Evolutionary conservation across 1,140 invertebrate species (phyloP).

Genomic region (Phthorimaea operculella): DNA sequence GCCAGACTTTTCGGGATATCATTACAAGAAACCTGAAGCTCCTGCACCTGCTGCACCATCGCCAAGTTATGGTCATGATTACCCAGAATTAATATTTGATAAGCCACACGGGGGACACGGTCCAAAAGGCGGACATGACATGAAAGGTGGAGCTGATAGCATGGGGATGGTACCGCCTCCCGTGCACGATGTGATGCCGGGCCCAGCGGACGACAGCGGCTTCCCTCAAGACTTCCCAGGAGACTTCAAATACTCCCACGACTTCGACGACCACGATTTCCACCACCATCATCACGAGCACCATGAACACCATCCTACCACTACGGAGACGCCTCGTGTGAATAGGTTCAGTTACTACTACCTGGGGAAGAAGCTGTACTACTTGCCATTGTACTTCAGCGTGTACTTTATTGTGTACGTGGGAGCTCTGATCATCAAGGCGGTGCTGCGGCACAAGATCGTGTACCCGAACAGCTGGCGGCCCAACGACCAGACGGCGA

Average conservation of each 20-base stretch:
- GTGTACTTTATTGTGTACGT: constrained; percentile 87
- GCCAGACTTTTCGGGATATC: constrained; percentile 44
- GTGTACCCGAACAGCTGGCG: constrained; percentile 63
- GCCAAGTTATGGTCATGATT: constrained; percentile 29
- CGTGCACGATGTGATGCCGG: constrained; percentile 28
- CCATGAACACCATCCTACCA: constrained; percentile 58
- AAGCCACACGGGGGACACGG: constrained; percentile 30
- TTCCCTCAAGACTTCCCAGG: constrained; percentile 60
- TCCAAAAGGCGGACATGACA: constrained; percentile 13
- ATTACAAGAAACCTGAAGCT: constrained; percentile 39
- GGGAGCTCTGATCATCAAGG: constrained; percentile 80
- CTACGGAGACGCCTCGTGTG: constrained; percentile 73
- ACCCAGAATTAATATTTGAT: constrained; percentile 42
- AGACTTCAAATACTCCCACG: constrained; percentile 62
- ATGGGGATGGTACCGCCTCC: constrained; percentile 44
- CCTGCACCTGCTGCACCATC: constrained; percentile 13
- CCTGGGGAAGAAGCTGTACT: constrained; percentile 83
- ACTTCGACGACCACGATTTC: constrained; percentile 61
- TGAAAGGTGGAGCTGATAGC: constrained; percentile 28
- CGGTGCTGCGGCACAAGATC: constrained; percentile 80
- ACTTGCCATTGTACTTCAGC: constrained; percentile 84
- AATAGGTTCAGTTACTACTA: constrained; percentile 85
- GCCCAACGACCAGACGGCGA: constrained; percentile 45
- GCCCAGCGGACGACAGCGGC: constrained; percentile 41
- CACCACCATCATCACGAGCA: constrained; percentile 56